A percentile compares a stretch with the other conserved stretches of the same genome.
Conservation (phyloP, 2,797 vertebrate species). For the Diplodus sargus region DNA sequence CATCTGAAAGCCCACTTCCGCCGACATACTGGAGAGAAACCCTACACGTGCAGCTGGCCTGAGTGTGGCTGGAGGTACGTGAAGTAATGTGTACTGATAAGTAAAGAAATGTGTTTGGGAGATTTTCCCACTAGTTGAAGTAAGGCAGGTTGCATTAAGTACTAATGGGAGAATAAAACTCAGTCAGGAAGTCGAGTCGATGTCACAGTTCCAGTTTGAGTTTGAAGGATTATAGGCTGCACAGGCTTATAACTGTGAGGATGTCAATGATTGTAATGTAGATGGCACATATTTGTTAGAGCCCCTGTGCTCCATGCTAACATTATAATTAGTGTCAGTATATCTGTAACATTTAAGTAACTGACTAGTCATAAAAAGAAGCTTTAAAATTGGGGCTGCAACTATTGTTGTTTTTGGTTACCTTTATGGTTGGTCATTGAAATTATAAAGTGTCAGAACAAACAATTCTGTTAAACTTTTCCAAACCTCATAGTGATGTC, state of each 20-base stretch:
- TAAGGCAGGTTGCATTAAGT: too few species aligned
- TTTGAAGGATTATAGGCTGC: too few species aligned
- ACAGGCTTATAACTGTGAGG: not conserved
- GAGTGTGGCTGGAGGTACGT: conserved; percentile 87
- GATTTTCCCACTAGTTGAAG: not conserved
- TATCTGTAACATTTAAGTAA: not conserved
- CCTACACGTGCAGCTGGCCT: conserved; percentile 88
- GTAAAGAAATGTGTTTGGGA: not conserved
- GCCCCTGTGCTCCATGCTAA: not conserved
- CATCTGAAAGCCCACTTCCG: conserved; percentile 88
- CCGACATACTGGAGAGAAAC: conserved; percentile 87
- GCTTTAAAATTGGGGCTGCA: not conserved
- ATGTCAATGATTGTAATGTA: not conserved
- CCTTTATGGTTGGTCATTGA: not conserved
- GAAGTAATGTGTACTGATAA: not conserved
- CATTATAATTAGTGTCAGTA: not conserved
- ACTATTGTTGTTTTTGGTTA: too few species aligned
- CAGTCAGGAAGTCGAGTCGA: not conserved
- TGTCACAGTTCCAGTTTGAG: too few species aligned
- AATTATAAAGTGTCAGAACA: not conserved
- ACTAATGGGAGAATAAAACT: not conserved
- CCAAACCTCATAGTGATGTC: not conserved
- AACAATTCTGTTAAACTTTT: not conserved
- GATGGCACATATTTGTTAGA: not conserved
- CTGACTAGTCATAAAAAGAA: not conserved